These are phyloP conservation scores for Hesperophylax magnus DNA, from an alignment of 1,140 invertebrate species.

Conservation along the genomic window DNA sequence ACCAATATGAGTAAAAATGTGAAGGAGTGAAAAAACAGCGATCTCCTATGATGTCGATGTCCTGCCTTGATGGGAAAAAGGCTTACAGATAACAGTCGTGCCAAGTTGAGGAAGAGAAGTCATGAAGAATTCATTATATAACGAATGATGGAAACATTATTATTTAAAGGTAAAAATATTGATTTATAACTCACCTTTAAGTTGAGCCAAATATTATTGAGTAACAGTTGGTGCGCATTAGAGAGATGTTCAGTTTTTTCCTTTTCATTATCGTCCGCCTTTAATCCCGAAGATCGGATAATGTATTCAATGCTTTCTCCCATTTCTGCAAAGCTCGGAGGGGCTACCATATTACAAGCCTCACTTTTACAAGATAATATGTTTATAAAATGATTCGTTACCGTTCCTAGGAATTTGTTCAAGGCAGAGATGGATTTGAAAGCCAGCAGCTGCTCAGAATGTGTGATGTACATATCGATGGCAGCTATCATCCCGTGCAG, in stretches of 20 bases:
- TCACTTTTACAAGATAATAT: conserved; percentile 31
- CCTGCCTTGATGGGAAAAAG: too few species aligned
- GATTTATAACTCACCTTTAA: conserved; percentile 74
- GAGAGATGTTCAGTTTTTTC: conserved; percentile 67
- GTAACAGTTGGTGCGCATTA: conserved; percentile 77
- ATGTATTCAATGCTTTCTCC: conserved; percentile 70
- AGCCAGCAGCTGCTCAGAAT: conserved; percentile 58
- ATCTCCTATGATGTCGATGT: too few species aligned
- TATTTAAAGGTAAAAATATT: too few species aligned
- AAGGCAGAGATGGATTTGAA: conserved; percentile 63
- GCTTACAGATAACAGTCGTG: too few species aligned
- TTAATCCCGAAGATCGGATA: conserved; percentile 63
- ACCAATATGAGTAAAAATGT: too few species aligned
- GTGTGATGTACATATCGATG: conserved; percentile 47
- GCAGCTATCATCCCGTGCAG: conserved; percentile 60
- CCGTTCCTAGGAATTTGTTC: conserved; percentile 51
- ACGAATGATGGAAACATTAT: too few species aligned
- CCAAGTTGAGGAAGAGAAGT: too few species aligned
- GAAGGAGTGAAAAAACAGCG: too few species aligned
- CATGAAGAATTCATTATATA: too few species aligned
- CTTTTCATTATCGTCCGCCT: conserved; percentile 46
- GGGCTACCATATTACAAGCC: conserved; percentile 33
- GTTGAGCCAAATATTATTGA: conserved; percentile 84
- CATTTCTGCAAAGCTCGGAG: conserved; percentile 73
- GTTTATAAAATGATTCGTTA: conserved; percentile 39